A percentile compares a stretch with the other conserved stretches of the same genome.
These are phyloP conservation scores for Trinorchestia longiramus DNA, from an alignment of 1,140 invertebrate genomes.

Conservation along the genomic window DNA sequence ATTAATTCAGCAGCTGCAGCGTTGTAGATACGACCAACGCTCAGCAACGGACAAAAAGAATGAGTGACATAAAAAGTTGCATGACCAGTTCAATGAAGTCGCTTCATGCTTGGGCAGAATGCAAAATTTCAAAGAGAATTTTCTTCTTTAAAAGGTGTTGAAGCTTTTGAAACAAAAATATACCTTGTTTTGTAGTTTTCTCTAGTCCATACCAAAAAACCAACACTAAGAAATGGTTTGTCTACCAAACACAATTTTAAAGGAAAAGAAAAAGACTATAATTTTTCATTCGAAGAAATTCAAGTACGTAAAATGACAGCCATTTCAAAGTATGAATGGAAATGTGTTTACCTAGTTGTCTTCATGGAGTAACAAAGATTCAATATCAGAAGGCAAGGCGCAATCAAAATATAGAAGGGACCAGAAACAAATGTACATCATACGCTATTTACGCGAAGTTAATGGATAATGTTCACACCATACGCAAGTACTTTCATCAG, in stretches of 20 bases:
- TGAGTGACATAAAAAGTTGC: neutral
- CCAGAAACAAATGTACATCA: neutral
- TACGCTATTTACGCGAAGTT: neutral
- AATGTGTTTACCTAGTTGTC: neutral
- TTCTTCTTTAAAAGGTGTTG: neutral
- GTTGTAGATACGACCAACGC: conserved; percentile 14
- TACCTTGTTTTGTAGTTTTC: too few species aligned
- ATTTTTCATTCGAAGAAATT: neutral
- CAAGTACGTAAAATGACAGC: neutral
- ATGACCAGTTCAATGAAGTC: conserved; percentile 19
- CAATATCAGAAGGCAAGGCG: neutral
- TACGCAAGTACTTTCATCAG: neutral
- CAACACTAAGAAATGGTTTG: neutral
- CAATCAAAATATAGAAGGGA: neutral
- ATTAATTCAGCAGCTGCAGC: conserved; percentile 46
- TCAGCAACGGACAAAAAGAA: neutral
- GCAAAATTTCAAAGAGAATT: neutral
- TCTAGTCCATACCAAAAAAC: too few species aligned
- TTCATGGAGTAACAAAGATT: neutral
- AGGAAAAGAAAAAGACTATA: neutral
- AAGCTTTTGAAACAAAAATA: neutral
- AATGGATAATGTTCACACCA: neutral
- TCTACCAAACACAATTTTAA: neutral
- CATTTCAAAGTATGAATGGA: neutral
- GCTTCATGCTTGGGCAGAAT: neutral